Percentiles rank a stretch among this genome's conserved stretches.
Conservation (phyloP, 2,888 invertebrate species). For the Eristalinus sepulchralis region DNA sequence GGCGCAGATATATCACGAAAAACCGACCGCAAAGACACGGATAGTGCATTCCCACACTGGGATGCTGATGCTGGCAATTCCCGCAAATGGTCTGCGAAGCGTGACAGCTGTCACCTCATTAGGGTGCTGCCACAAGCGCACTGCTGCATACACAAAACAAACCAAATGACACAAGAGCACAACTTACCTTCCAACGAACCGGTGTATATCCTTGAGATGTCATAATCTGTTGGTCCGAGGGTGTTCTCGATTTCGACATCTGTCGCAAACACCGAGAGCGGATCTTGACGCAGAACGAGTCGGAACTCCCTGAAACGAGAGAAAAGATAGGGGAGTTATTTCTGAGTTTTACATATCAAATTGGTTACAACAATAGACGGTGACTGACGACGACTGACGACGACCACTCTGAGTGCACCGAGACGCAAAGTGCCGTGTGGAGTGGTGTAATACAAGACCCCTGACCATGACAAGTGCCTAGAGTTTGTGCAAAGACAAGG, state of each 20-base stretch:
- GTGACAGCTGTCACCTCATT: slow-evolving; percentile 64
- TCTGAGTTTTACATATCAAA: slow-evolving; percentile 40
- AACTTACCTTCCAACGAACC: slow-evolving; percentile 89
- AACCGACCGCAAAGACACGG: neutral
- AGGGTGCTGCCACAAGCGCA: slow-evolving; percentile 54
- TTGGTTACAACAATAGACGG: slow-evolving; percentile 35
- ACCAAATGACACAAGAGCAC: slow-evolving; percentile 3
- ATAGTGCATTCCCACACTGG: slow-evolving; percentile 31
- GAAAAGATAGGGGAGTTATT: slow-evolving; percentile 38
- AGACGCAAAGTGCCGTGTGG: neutral
- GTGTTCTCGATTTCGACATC: slow-evolving; percentile 90
- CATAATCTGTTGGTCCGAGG: slow-evolving; percentile 86
- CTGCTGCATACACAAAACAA: neutral
- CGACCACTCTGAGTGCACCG: neutral
- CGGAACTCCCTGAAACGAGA: slow-evolving; percentile 87
- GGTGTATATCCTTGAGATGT: slow-evolving; percentile 87
- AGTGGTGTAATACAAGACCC: slow-evolving; percentile 36
- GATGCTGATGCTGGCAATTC: slow-evolving; percentile 16
- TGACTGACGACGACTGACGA: neutral
- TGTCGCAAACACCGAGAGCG: slow-evolving; percentile 87
- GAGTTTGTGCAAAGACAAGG: neutral
- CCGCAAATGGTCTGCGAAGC: slow-evolving; percentile 40
- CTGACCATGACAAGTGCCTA: slow-evolving; percentile 11
- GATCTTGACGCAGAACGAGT: slow-evolving; percentile 87
- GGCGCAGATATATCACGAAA: slow-evolving; percentile 58